Evolutionary conservation across 2,797 vertebrate species (phyloP), one percentile per base, ranked within the genome.

Genomic region (Gallinago nigripennis): DNA sequence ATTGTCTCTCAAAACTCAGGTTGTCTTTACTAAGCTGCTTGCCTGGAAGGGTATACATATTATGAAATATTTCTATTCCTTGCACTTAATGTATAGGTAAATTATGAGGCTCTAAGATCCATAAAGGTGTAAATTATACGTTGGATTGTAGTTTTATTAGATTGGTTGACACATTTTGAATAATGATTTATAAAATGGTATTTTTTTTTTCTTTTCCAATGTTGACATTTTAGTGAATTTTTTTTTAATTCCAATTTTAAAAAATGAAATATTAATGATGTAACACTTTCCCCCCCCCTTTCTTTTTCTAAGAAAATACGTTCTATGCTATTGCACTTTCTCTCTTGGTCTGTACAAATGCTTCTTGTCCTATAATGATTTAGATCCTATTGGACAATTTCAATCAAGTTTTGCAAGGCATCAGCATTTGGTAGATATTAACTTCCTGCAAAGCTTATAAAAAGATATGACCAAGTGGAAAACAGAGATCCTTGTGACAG

Each of bases 231-330:
- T n/a, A 56, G 43, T 45, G 0, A 2, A 2, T 43, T 50, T 27
- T 75, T 75, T 72, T 15, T 1, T 20, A 51, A 43, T 76, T 46
- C 17, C 4, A 25, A 16, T 61, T 61, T 56, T 4, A 15, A 88
- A 88, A 27, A 80, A 28, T 11, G 8, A 19, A 72, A 85, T 77
- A 71, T 48, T 23, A 64, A 33, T 50, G 10, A 39, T 17, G 25
- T 51, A 24, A 37, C 4, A 72, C 4, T 25, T 72, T 12, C 28
- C 0, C 0, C 0, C 0, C 0, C 8, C 3, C 3, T 6, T 75
- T 69, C 17, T 79, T 86, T 82, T 66, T 50, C 18, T 78, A 78
- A 63, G 37, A 69, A 79, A 72, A 65, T 30, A 17, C 2, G 8
- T 31, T 72, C 28, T 43, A 4, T 57, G 37, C 4, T 60, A 43